Base-by-base conservation (phyloP, 2,888 invertebrate species). In the Danaus chrysippus region DNA sequence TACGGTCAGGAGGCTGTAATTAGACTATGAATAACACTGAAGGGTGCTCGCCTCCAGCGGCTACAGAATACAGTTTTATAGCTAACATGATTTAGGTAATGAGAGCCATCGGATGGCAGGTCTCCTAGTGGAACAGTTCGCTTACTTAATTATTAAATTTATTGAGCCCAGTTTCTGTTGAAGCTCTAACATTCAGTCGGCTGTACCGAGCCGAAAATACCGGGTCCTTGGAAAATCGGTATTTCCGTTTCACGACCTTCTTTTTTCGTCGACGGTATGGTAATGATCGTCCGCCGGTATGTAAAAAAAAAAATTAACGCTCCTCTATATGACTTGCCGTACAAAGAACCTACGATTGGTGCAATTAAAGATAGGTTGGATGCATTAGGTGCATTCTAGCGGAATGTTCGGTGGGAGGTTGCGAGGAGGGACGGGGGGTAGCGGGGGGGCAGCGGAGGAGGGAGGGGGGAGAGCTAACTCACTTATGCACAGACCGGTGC, bases 391-490 rank as follows among this genome's bases (percentile, higher is more conserved):
- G 72, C 72, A 71, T 68, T 71, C 69, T 66, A 65, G 67, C 68
- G 67, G 53, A 62, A 61, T 53, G 56, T 44, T 12, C 58, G 53
- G 63, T 58, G 34, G 34, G 49, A 10, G 42, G 54, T 49, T 17
- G 63, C 8, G 54, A 42, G 49, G 58, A 59, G 60, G 61, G 58
- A 68, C 69, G 67, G 68, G 64, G 59, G 62, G 71, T 76, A 75
- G 78, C 74, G 44, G 58, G 67, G 42, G 62, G n/a, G n/a, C n/a
- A n/a, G n/a, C n/a, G n/a, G 54, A 42, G 46, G 58, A 59, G 59
- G 62, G 58, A 68, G 69, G 66, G 68, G 64, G 59, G 62, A 71
- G 76, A 75, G 78, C 74, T 77, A 74, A 77, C 72, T 79, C 79
- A 77, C 75, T 75, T 76, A 74, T 70, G 72, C 71, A 74, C 66